phyloP scores from a whole-genome alignment of 2,888 invertebrate genomes.

The Conops quadrifasciatus region DNA sequence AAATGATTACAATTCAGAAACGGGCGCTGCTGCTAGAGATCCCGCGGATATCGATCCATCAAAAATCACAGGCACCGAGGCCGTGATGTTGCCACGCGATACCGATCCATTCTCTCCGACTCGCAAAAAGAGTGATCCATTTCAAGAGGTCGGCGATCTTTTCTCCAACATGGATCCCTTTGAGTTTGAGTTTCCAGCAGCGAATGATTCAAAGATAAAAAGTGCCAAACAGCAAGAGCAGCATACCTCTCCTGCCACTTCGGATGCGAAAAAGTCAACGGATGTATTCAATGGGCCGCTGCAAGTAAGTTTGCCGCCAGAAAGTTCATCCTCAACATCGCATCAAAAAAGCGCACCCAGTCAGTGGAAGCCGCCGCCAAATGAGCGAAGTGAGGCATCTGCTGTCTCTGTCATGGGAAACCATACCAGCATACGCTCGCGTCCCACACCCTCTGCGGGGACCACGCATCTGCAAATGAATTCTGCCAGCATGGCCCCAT shows the following conservation, averaged over 20 bases:
- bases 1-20: conserved; percentile 58
- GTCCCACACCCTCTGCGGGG: conserved; percentile 45
- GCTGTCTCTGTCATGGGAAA: conserved; percentile 30
- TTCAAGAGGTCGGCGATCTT: conserved; percentile 68
- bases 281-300: conserved; percentile 73
- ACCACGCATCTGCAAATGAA: neutral
- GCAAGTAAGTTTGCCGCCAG: conserved; percentile 75
- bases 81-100: conserved; percentile 64
- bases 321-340: conserved; percentile 60
- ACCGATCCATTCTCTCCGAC: conserved; percentile 65
- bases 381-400: conserved; percentile 47
- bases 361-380: conserved; percentile 49
- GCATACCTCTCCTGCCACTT: conserved; percentile 32
- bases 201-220: conserved; percentile 7
- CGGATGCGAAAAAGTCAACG: conserved; percentile 30
- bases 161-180: conserved; percentile 64
- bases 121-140: conserved; percentile 71
- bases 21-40: conserved; percentile 45
- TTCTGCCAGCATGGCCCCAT: conserved; percentile 3
- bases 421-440: conserved; percentile 45
- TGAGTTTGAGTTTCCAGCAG: conserved; percentile 58
- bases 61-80: conserved; percentile 54
- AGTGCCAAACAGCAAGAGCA: conserved; percentile 32
- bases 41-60: conserved; percentile 33
- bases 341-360: conserved; percentile 38